Conservation (phyloP, 2,797 vertebrate genomes). For the Phrynocephalus forsythii region DNA sequence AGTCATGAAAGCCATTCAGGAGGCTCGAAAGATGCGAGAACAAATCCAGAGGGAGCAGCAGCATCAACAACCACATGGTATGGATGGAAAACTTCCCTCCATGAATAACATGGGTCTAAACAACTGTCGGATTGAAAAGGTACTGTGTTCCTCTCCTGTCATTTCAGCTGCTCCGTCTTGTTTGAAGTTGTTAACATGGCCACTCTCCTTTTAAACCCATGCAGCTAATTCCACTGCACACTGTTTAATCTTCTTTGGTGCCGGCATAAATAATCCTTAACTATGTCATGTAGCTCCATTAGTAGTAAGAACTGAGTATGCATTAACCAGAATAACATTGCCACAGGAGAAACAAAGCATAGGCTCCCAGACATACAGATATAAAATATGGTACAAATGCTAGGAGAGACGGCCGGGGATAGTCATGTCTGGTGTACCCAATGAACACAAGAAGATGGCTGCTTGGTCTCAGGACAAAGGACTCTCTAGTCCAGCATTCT, state of each 20-base stretch:
- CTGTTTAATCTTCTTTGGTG: constrained; percentile 40
- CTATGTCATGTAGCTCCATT: background rate
- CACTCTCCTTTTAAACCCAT: constrained; percentile 41
- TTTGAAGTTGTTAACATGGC: background rate
- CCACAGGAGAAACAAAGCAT: background rate
- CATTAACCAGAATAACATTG: background rate
- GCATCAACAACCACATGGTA: constrained; percentile 85
- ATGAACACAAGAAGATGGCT: background rate
- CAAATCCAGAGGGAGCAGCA: constrained; percentile 95
- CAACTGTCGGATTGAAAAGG: constrained; percentile 95
- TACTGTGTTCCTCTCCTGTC: constrained; percentile 64
- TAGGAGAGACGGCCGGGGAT: background rate
- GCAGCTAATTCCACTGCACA: constrained; percentile 35
- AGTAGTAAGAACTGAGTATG: background rate
- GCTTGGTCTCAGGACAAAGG: background rate
- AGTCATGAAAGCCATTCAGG: constrained; percentile 99
- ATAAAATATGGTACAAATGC: background rate
- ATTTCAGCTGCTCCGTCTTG: constrained; percentile 36
- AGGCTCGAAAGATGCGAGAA: constrained; percentile 97
- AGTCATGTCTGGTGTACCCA: background rate
- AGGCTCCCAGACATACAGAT: background rate
- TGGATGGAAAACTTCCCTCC: constrained; percentile 91
- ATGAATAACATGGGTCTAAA: constrained; percentile 91
- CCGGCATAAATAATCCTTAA: constrained; percentile 27
- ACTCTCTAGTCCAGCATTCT: background rate